phyloP scores from a whole-genome alignment of 1,140 invertebrate species.

The Archegozetes longisetosus region DNA sequence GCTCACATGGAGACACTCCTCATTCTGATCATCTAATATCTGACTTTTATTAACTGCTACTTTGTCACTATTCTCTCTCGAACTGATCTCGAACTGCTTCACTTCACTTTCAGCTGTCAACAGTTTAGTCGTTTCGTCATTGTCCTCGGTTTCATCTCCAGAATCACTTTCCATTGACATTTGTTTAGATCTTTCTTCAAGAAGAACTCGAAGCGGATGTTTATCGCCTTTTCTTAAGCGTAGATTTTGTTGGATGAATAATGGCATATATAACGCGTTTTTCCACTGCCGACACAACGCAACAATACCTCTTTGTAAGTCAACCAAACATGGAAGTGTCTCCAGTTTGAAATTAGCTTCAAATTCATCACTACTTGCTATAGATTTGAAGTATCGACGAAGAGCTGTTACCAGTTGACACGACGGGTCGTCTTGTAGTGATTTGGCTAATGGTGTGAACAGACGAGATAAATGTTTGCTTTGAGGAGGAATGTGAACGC shows the following conservation, averaged over 20 bases:
- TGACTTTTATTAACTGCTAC: not conserved
- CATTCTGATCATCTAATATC: not conserved
- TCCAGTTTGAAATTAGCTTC: slow-evolving; percentile 66
- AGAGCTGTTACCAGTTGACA: slow-evolving; percentile 81
- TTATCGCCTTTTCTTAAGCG: not conserved
- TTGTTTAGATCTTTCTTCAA: not conserved
- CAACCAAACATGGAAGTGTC: slow-evolving; percentile 68
- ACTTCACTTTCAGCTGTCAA: not conserved
- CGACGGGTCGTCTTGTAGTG: slow-evolving; percentile 84
- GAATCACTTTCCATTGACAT: not conserved
- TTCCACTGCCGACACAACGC: slow-evolving; percentile 90
- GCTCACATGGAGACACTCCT: no score
- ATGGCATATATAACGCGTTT: slow-evolving; percentile 80
- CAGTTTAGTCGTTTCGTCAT: not conserved
- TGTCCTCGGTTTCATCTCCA: not conserved
- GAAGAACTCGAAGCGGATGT: not conserved
- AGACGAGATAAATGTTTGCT: slow-evolving; percentile 62
- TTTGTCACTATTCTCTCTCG: not conserved
- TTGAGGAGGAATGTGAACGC: slow-evolving; percentile 60
- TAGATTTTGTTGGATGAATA: not conserved
- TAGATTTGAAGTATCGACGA: slow-evolving; percentile 59
- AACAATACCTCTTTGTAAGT: slow-evolving; percentile 73
- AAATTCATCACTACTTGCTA: slow-evolving; percentile 48
- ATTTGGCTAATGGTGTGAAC: slow-evolving; percentile 68
- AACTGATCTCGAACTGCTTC: not conserved